Base-by-base conservation (phyloP, 2,797 vertebrate species). In the Gambelia wislizenii region DNA sequence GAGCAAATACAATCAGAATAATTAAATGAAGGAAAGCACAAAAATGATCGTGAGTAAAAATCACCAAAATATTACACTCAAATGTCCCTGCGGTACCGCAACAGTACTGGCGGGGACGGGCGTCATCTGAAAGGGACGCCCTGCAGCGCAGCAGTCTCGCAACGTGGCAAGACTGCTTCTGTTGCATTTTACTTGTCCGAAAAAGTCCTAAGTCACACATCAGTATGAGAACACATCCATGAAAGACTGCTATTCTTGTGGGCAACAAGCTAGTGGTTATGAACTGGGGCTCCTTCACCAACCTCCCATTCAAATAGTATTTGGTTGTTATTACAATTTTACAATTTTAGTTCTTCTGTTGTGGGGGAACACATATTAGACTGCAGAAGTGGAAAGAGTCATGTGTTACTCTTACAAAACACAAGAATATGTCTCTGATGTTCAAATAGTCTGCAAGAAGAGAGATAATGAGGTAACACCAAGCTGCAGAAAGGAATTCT, bases 401-500 rank as follows among this genome's bases (percentile, higher is more conserved):
- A 13, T 69, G 33, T 12, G 9, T 30, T n/a, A 61, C 25, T 64
- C 42, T 83, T 83, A 16, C 44, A 83, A 20, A 76, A 76, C 42
- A 22, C 36, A 6, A 78, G 22, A 86, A 33, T 44, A 36, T 77
- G n/a, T n/a, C 14, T 27, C 13, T 76, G 30, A 64, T 44, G 30
- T n/a, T 61, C 84, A 85, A 25, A 80, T 13, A 80, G 78, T 14
- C 54, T 78, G 56, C 42, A 67, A 14, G 6, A 13, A 86, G 30
- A 77, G 33, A 78, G 42, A 25, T 77, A 49, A 79, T 67, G 75
- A 86, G 75, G 59, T 39, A 86, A 78, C 61, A 86, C 18, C 33
- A 49, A 78, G 75, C 7, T 86, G 59, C 2, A 78, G 75, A 78
- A 86, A 44, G 59, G 42, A 67, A 86, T 78, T 78, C 52, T 77